Evolutionary conservation across 1,140 invertebrate genomes (phyloP), one percentile per base, ranked within the genome.

Genomic region (Cylas formicarius): DNA sequence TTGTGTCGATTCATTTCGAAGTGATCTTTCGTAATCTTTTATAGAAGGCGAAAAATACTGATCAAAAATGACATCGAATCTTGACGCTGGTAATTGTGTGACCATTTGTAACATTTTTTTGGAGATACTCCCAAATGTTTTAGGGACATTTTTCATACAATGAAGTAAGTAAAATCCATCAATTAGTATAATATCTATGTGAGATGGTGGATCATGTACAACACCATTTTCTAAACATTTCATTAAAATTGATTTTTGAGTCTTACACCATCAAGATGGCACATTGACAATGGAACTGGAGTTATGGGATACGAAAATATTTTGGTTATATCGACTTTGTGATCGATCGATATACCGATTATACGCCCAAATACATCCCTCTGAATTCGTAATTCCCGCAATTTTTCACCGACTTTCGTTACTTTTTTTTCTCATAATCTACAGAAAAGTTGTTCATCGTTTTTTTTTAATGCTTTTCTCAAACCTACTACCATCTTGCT

Each of bases 181-280:
- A 36, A 51, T 51, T 24, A 51, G 33, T 10, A 41, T 29, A 37
- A 44, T 11, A 49, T 49, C 50, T 39, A 33, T 49, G 18, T 19
- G 19, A 29, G 4, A 17, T 35, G 50, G 50, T 17, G 46, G 45
- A 13, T 52, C 36, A 16, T 49, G 22, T 13, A 40, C 45, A 13
- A 29, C 21, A 28, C 18, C 24, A 24, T 19, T 16, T 39, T 33
- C 19, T 17, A 44, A 9, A 18, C 19, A 37, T 29, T 45, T 54
- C 2, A 55, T 16, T 2, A 64, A 19, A 6, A 14, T 41, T 32
- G 52, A 56, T 55, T 62, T 63, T 13, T 60, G 48, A 6, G 59
- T 61, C 46, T 63, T 61, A 40, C 50, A 41, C 60, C 56, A 44
- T 66, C 61, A 6, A 58, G 17, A 48, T 67, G 60, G 44, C 60